These are phyloP conservation scores for Nannoperca obscura DNA, from an alignment of 2,797 vertebrate species.

Conservation along the genomic window DNA sequence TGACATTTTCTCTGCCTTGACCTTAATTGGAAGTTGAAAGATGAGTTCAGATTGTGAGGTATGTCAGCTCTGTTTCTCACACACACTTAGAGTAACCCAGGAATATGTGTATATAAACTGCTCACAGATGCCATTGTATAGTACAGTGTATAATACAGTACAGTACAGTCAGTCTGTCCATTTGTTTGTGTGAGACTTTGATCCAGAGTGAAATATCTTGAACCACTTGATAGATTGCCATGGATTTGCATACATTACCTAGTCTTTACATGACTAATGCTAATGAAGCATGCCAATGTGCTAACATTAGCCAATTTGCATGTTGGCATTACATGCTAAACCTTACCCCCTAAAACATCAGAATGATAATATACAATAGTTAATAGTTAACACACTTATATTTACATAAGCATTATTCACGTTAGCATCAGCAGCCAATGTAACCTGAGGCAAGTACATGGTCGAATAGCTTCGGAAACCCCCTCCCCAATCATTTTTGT, in stretches of 20 bases:
- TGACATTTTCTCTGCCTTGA: conserved; percentile 64
- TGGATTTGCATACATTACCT: not conserved
- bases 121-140: conserved; percentile 2
- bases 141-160: not conserved
- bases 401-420: too few relatives aligned
- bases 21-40: conserved; percentile 78
- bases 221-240: not conserved
- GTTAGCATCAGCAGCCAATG: too few relatives aligned
- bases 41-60: conserved; percentile 55
- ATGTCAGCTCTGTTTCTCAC: conserved; percentile 58
- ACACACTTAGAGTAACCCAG: conserved; percentile 30
- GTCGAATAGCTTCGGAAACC: not conserved
- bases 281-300: not conserved
- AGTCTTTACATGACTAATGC: not conserved
- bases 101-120: conserved; percentile 35
- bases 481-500: not conserved
- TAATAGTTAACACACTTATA: not conserved
- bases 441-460: too few relatives aligned
- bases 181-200: not conserved
- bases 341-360: not conserved
- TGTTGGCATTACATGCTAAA: not conserved
- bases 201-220: not conserved
- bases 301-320: not conserved
- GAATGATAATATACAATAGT: not conserved
- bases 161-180: not conserved